These are phyloP conservation scores for Ascidia mentula DNA, from an alignment of 23 tunicate species.

Conservation along the genomic window DNA sequence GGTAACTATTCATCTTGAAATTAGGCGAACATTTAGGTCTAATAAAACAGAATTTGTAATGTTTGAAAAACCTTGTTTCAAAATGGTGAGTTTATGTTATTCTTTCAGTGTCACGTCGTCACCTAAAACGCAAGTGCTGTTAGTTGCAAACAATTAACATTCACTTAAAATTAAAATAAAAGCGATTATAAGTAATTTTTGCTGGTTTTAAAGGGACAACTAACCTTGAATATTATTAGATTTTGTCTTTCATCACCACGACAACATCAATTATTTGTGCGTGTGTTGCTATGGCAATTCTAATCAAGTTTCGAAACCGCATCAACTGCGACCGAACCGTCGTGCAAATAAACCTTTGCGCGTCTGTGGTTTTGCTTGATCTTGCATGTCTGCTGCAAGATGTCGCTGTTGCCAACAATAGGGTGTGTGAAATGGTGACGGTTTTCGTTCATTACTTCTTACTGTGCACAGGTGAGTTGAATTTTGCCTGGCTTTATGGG, in stretches of 20 bases:
- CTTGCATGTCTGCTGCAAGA: not conserved
- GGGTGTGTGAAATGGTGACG: not conserved
- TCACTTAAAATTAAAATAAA: too few species aligned
- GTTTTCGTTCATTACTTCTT: not conserved
- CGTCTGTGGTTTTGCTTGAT: not conserved
- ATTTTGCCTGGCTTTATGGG: not conserved
- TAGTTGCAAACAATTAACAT: too few species aligned
- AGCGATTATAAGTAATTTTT: too few species aligned
- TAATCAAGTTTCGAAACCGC: not conserved
- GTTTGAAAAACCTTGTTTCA: too few species aligned
- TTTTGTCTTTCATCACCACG: not conserved
- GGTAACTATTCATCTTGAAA: not conserved
- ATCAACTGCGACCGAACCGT: not conserved
- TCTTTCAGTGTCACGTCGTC: too few species aligned
- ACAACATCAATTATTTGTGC: not conserved
- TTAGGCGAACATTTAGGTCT: too few species aligned
- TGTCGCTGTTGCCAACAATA: not conserved
- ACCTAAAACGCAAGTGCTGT: too few species aligned
- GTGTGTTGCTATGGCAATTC: not conserved
- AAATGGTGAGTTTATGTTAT: too few species aligned
- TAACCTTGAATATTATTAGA: not conserved
- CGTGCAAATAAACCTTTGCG: slow-evolving; percentile 7
- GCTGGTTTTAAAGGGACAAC: too few species aligned
- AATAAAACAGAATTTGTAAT: too few species aligned
- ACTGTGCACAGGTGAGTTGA: not conserved